A percentile compares a stretch with the other conserved stretches of the same genome.
phyloP scores from a whole-genome alignment of 2,797 vertebrate genomes.

The Furcifer pardalis region DNA sequence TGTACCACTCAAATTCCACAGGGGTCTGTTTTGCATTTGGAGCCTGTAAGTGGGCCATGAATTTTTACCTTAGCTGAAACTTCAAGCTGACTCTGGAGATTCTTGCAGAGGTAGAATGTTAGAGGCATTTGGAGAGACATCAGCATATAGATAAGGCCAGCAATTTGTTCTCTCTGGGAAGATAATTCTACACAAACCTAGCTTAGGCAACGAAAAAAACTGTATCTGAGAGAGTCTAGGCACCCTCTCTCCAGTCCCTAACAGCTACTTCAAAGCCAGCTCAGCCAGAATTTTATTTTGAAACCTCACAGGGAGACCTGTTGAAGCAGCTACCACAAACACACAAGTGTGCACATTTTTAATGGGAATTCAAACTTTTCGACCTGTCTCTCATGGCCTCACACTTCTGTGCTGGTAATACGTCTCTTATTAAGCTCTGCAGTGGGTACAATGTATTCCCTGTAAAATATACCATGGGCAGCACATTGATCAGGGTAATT shows the following conservation, averaged over 20 bases:
- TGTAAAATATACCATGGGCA: background rate
- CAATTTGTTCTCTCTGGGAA: background rate
- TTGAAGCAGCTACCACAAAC: background rate
- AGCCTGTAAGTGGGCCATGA: no score
- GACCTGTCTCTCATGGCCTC: background rate
- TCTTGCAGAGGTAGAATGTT: background rate
- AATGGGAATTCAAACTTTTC: background rate
- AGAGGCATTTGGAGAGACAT: background rate
- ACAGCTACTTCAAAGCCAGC: background rate
- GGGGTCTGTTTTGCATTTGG: background rate
- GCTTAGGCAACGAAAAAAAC: background rate
- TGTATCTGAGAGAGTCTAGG: background rate
- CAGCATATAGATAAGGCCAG: background rate
- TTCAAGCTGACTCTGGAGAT: background rate
- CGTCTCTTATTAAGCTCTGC: background rate
- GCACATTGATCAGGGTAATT: constrained; percentile 11
- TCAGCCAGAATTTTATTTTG: background rate
- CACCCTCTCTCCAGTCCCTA: background rate
- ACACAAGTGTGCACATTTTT: background rate
- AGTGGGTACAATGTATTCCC: background rate
- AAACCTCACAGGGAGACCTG: background rate
- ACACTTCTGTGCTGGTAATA: background rate
- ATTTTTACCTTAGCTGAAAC: background rate
- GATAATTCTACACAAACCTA: background rate
- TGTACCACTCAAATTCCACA: background rate